Evolutionary conservation across 37 sponge, comb jelly and placozoan species (phyloP), one percentile per base, ranked within the genome.

Genomic region (Diacarnus erythraeanus): DNA sequence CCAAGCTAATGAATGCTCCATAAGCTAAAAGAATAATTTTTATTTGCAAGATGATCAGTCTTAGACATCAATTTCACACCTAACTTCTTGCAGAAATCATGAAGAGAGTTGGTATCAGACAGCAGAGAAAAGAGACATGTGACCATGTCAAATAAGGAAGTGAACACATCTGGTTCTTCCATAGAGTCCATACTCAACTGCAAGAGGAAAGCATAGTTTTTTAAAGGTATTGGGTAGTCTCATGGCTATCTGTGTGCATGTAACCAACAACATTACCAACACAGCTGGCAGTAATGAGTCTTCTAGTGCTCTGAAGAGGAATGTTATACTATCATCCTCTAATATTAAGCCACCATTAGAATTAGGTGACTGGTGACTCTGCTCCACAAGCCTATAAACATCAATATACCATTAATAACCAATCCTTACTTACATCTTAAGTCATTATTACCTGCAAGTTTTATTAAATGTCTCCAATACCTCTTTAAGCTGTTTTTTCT

Each of bases 231-330:
- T n/a, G n/a, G n/a, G n/a, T n/a, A n/a, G n/a, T n/a, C n/a, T n/a
- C n/a, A n/a, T n/a, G n/a, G n/a, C n/a, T n/a, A n/a, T n/a, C n/a
- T n/a, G n/a, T n/a, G n/a, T n/a, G n/a, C n/a, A n/a, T n/a, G n/a
- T n/a, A n/a, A n/a, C 34, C 2, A 4, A 31, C 8, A 26, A 34
- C 17, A 67, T 54, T 64, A 85, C 86, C 79, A 85, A 51, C 38
- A 78, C 22, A 20, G 79, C 79, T 44, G 86, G 79, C 56, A 85
- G 35, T 20, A 74, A 40, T 4, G 56, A 47, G 42, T 85, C 73
- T 54, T 85, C 86, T 35, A 79, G 78, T 20, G 25, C 71, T 23
- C 15, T 37, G 30, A 63, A 73, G 18, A 85, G 42, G 65, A 85
- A 85, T 2, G 58, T 56, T 4, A 36, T 2, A 29, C 44, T 59